These are phyloP conservation scores for Clostera curtula DNA, from an alignment of 2,888 invertebrate species.

Conservation along the genomic window DNA sequence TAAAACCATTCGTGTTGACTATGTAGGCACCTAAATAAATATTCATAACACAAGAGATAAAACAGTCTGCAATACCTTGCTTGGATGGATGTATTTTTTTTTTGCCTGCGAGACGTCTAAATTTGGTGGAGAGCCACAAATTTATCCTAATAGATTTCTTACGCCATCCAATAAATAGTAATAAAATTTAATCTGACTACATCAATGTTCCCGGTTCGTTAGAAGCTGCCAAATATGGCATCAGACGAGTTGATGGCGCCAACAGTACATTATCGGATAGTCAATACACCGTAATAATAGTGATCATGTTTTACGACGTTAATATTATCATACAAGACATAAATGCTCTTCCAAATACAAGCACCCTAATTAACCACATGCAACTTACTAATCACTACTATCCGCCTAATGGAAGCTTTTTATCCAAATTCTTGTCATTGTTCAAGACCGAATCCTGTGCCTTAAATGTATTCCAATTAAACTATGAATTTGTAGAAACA, in stretches of 20 bases:
- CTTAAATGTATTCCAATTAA: too few species aligned
- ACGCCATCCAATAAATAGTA: too few species aligned
- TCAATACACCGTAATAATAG: conserved; percentile 28
- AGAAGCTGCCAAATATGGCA: conserved; percentile 35
- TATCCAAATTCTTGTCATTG: too few species aligned
- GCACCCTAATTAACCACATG: conserved; percentile 4
- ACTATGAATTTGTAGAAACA: conserved; percentile 22
- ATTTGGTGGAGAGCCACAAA: too few species aligned
- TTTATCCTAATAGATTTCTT: too few species aligned
- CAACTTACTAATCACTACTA: too few species aligned
- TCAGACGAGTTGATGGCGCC: conserved; percentile 39
- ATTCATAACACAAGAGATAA: too few species aligned
- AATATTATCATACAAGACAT: conserved; percentile 14
- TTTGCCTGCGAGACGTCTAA: too few species aligned
- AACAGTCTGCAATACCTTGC: too few species aligned
- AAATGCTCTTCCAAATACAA: conserved; percentile 15
- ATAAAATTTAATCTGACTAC: conserved; percentile 21
- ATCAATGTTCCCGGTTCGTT: conserved; percentile 28
- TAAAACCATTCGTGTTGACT: conserved; percentile 15
- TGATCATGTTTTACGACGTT: conserved; percentile 23
- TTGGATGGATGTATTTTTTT: too few species aligned
- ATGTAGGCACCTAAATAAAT: conserved; percentile 22
- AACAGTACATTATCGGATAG: conserved; percentile 38
- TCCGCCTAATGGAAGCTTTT: too few species aligned
- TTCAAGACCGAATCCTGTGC: too few species aligned